Conservation (phyloP, 2,113 vertebrate species). For the Labeo rohita region DNA sequence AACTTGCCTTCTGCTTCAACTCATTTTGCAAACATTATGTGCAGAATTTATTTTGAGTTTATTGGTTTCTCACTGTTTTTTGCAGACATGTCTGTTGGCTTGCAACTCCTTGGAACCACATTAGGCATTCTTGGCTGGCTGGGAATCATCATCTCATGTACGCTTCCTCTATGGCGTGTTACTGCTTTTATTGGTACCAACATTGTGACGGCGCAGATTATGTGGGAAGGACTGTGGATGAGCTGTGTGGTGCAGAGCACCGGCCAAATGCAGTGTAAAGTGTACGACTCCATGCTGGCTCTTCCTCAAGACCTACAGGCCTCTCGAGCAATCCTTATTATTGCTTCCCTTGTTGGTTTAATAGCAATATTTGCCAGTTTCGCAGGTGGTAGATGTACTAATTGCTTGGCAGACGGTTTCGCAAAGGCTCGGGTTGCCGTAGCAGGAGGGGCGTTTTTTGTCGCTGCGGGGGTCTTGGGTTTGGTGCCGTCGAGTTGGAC, state of each 20-base stretch:
- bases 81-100: slow-evolving; percentile 73
- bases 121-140: slow-evolving; percentile 79
- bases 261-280: slow-evolving; percentile 78
- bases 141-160: slow-evolving; percentile 79
- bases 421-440: slow-evolving; percentile 82
- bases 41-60: neutral
- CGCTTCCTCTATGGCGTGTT: slow-evolving; percentile 80
- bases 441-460: slow-evolving; percentile 75
- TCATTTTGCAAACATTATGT: no score
- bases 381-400: slow-evolving; percentile 81
- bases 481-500: slow-evolving; percentile 84
- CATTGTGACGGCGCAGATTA: slow-evolving; percentile 75
- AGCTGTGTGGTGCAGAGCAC: slow-evolving; percentile 80
- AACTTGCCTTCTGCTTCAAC: no score
- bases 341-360: slow-evolving; percentile 74
- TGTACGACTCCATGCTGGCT: slow-evolving; percentile 80
- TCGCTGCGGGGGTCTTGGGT: slow-evolving; percentile 75
- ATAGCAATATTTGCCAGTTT: slow-evolving; percentile 78
- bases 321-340: slow-evolving; percentile 77
- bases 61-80: neutral
- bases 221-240: slow-evolving; percentile 81
- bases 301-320: slow-evolving; percentile 82
- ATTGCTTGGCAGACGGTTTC: slow-evolving; percentile 77
- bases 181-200: slow-evolving; percentile 83
- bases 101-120: slow-evolving; percentile 78